A percentile compares a stretch with the other conserved stretches of the same genome.
These are phyloP conservation scores for Trochalopteron elliotii DNA, from an alignment of 2,113 vertebrate species.

Conservation along the genomic window DNA sequence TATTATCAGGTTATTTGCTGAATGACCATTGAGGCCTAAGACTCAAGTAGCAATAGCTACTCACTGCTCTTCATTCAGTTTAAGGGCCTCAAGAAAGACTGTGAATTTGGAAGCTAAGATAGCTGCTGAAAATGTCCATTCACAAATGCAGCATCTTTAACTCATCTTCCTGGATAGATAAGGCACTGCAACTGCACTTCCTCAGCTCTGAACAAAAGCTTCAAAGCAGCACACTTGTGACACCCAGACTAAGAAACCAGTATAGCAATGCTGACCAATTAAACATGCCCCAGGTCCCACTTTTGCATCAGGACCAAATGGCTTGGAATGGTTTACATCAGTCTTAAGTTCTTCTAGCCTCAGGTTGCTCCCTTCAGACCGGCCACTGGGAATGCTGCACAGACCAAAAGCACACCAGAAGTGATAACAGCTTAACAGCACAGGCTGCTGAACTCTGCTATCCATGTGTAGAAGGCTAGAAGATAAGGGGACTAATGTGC, in stretches of 20 bases:
- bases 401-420: not conserved
- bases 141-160: not conserved
- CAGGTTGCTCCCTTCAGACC: not conserved
- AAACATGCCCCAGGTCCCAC: not conserved
- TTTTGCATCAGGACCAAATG: not conserved
- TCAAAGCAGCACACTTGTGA: not conserved
- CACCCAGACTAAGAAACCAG: not conserved
- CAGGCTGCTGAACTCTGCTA: not conserved
- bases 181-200: accelerated
- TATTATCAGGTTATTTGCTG: not conserved
- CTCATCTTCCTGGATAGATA: not conserved
- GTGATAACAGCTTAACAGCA: not conserved
- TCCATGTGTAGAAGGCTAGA: not conserved
- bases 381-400: not conserved
- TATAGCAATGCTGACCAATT: not conserved
- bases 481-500: not conserved
- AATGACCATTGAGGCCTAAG: not conserved
- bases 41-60: not conserved
- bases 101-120: not conserved
- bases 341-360: not conserved
- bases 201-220: not conserved
- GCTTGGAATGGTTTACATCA: not conserved
- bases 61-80: not conserved
- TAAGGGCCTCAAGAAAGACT: not conserved
- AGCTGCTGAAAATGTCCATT: not conserved